Conservation (phyloP, 2,797 vertebrate species). For the Mycteria americana region DNA sequence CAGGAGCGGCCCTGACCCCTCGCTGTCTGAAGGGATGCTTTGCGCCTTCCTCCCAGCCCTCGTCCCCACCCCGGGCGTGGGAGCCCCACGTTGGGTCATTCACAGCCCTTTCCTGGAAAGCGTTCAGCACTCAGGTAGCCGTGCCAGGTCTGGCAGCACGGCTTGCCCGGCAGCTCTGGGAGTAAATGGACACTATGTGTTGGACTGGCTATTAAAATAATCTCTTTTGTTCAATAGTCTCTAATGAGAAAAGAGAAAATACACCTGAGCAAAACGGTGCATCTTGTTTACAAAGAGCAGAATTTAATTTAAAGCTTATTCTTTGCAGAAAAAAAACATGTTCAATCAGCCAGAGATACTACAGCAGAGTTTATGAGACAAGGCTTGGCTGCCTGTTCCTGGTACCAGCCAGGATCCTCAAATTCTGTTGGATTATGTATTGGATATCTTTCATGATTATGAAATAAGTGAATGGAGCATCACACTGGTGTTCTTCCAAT, state of each 20-base stretch:
- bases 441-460: neutral
- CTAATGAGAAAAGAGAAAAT: neutral
- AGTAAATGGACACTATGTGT: neutral
- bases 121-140: neutral
- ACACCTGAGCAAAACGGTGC: neutral
- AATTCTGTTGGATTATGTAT: slow-evolving; percentile 6
- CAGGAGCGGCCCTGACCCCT: neutral
- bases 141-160: neutral
- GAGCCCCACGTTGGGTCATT: neutral
- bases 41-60: neutral
- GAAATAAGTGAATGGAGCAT: slow-evolving; percentile 3
- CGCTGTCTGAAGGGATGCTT: neutral
- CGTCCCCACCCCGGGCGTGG: rapidly evolving
- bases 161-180: neutral
- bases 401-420: neutral
- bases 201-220: neutral
- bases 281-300: neutral
- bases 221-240: neutral
- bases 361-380: neutral
- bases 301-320: slow-evolving; percentile 12
- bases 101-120: neutral
- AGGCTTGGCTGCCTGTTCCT: neutral
- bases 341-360: neutral
- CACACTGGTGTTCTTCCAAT: slow-evolving; percentile 11
- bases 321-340: neutral